Percentiles rank a stretch among this genome's conserved stretches.
Evolutionary conservation across 2,797 vertebrate species (phyloP).

Genomic region (Notolepis coatsorum): DNA sequence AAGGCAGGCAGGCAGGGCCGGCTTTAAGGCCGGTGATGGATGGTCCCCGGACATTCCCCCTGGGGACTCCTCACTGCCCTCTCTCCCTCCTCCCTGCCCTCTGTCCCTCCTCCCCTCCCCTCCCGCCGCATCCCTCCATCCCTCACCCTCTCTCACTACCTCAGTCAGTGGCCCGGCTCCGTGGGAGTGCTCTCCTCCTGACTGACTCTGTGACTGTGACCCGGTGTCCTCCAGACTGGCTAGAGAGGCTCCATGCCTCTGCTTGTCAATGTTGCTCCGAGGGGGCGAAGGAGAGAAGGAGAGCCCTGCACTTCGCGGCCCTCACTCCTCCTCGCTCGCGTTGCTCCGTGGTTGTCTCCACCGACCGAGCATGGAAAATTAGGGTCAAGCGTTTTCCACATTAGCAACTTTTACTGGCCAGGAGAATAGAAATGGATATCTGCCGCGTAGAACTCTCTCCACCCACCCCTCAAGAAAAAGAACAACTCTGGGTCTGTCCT

Average conservation of each 20-base stretch:
- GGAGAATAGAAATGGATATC: conserved; percentile 70
- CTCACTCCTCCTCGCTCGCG: conserved; percentile 20
- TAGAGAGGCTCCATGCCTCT: conserved; percentile 28
- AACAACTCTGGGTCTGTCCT: neutral
- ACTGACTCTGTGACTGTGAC: conserved; percentile 46
- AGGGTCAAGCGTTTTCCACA: conserved; percentile 77
- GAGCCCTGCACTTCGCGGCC: conserved; percentile 21
- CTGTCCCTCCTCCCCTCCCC: conserved; percentile 31
- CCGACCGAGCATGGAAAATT: conserved; percentile 68
- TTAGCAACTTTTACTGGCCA: conserved; percentile 67
- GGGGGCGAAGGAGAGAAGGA: conserved; percentile 47
- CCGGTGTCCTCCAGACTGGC: conserved; percentile 35
- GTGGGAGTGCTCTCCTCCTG: conserved; percentile 13
- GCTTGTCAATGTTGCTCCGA: conserved; percentile 30
- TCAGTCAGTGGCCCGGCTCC: conserved; percentile 26
- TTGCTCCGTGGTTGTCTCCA: conserved; percentile 59
- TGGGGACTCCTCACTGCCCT: neutral
- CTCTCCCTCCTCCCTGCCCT: conserved; percentile 10
- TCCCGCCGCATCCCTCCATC: conserved; percentile 58
- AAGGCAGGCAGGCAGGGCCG: conserved; percentile 27
- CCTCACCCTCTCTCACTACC: conserved; percentile 40
- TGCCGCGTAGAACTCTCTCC: conserved; percentile 20
- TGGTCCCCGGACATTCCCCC: conserved; percentile 44
- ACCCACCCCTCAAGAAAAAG: conserved; percentile 26
- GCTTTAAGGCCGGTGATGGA: conserved; percentile 56